Base-by-base conservation (phyloP, 2,888 invertebrate genomes). In the Phengaris alcon region DNA sequence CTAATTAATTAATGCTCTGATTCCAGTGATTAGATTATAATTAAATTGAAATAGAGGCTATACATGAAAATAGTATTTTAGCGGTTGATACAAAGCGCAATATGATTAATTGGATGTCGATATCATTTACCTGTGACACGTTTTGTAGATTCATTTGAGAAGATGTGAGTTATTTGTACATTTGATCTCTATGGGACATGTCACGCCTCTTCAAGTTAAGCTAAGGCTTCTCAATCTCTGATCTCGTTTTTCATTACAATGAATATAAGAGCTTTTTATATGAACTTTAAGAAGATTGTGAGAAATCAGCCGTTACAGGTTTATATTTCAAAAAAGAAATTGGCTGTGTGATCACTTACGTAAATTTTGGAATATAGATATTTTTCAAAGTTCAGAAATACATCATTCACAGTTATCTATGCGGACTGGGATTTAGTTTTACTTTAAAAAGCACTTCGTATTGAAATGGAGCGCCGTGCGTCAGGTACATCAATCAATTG, bases 81-180 rank as follows among this genome's bases (percentile, higher is more conserved):
- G 72, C 72, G 72, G 72, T 15, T 7, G 12, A 12, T 12, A 72
- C 54, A 72, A 72, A 72, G 70, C 22, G 72, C 12, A 52, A 54
- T 52, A 35, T 72, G 54, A 72, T 72, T 52, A 54, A 72, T 72
- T 72, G 35, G 22, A 12, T 12, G 54, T 15, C 54, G 72, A 72
- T 72, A 72, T 54, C 72, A 52, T 72, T 72, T 52, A 51, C 15
- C n/a, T 48, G 51, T 51, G 52, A 12, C 35, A 7, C 22, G 13
- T 10, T 54, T 72, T 72, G 52, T 72, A 35, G 54, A 35, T 72
- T 72, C 54, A 72, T 72, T 72, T 72, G 72, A 72, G 54, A 72
- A 52, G 22, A 35, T 72, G 52, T 54, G 72, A 72, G 8, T 72
- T 52, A 54, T 72, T 72, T 70, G 51, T 70, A 48, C 10, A 22